Base-by-base conservation (phyloP, 2,888 invertebrate species). In the Napeogenes inachia region DNA sequence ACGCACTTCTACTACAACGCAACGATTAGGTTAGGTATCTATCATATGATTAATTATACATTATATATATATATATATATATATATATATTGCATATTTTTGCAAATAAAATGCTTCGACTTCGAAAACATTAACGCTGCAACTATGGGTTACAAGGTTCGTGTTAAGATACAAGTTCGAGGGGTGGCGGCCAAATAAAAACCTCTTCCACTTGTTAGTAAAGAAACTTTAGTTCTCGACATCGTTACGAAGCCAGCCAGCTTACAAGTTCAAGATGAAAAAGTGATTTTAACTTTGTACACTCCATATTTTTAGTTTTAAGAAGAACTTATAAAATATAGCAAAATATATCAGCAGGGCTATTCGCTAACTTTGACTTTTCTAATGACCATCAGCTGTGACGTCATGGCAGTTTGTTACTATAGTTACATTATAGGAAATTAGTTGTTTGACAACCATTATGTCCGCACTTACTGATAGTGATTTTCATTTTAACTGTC, bases 191-290 rank as follows among this genome's bases (percentile, higher is more conserved):
- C 50, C 6, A 50, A 30, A 12, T 30, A 50, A 30, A 50, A 50
- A 50, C 30, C 50, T 21, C 13, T 50, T 10, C 21, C 35, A 58
- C 47, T 57, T 35, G 57, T 38, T 57, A 57, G 57, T 58, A 33
- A 58, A 50, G 21, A 58, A 58, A 58, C 38, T 58, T 50, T 50
- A 50, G 47, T 33, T 58, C 38, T 38, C 33, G 32, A 47, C 35
- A 58, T 58, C 35, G 50, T 58, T 58, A 58, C 13, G 13, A 35
- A 56, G 56, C 45, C 30, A 13, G 32, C n/a, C 32, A 56, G 56
- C 45, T 56, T 56, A 56, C 8, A 50, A 13, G 57, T 33, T 13
- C 33, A 50, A 50, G 38, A 21, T n/a, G 38, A 33, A 38, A 58
- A 58, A 58, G 57, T 50, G 21, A 50, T 50, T 50, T 35, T 13